Evolutionary conservation across 37 sponge, comb jelly and placozoan species (phyloP), one percentile per base, ranked within the genome.

Genomic region (Mnemiopsis leidyi): DNA sequence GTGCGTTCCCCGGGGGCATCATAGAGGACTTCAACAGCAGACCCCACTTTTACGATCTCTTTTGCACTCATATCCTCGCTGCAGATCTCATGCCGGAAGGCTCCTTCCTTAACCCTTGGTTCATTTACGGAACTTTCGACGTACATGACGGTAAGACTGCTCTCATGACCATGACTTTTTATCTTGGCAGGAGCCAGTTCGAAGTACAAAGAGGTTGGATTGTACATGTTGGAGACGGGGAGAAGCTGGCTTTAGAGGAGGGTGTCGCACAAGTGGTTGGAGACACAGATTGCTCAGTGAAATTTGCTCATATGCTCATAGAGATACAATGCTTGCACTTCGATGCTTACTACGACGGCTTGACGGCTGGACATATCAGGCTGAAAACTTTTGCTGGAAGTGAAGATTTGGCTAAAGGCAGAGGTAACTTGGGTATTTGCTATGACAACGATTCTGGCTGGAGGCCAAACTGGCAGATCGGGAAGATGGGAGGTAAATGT

Each of bases 81-180:
- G 82, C 82, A 33, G 82, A 79, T 36, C 29, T 79, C 37, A 35
- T 16, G 35, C 82, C 35, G 3, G 82, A 23, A 79, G 37, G 37
- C 33, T 23, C 2, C 82, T 79, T 33, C 82, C 2, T 16, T 5
- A 32, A 79, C 82, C 82, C 82, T 16, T 79, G 35, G 37, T 79
- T 36, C 21, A 79, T 79, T 29, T 79, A 79, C 82, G 82, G 82
- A 13, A 79, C 82, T 16, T 79, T 79, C 36, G 82, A 79, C 21
- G 1, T 29, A 2, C 21, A 33, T 5, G 23, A 79, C 35, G 82
- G 82, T 16, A 79, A 79, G 82, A 35, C 35, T 5, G 35, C 82
- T 13, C 82, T 79, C 35, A 18, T 20, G 36, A 5, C 2, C 82
- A 79, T 79, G 82, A 79, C 82, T 23, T 79, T 79, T 36, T 79